Base-by-base conservation (phyloP, 2,113 vertebrate genomes). In the Brachyhypopomus occidentalis region DNA sequence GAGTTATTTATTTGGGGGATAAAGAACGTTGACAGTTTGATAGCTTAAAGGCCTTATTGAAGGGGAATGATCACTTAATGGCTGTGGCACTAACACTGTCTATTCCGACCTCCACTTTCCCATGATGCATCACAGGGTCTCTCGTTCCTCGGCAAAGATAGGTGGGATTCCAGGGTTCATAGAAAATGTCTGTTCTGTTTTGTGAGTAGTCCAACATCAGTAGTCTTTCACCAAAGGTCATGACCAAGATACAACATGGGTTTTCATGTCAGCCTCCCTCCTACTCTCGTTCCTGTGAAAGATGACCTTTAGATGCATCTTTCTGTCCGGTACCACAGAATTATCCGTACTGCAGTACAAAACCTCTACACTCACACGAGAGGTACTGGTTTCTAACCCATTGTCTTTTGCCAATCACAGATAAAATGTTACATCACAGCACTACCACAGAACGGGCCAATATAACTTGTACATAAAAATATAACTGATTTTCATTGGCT, bases 191-290 rank as follows among this genome's bases (percentile, higher is more conserved):
- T 45, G 59, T 64, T 75, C 45, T 77, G 63, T 77, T 76, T 77
- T 52, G 62, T 48, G 36, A 23, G 73, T 36, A 41, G 30, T 9
- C n/a, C 45, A 67, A 36, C 63, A 58, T 67, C 5, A 0, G 27
- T 14, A 58, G n/a, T 25, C 30, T 69, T 36, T 69, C 34, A 60
- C 73, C 59, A 62, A 75, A 41, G 22, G 60, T 75, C 60, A 58
- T 36, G 60, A 75, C 73, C 1, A 36, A 38, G 73, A 75, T 41
- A 58, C 58, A 77, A 62, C 60, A 17, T 67, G 7, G 30, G 27
- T 67, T 67, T 67, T 22, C n/a, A 64, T 78, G 27, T 78, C 52
- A 58, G 63, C 22, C 11, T 34, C n/a, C 56, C 58, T n/a, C 56
- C 64, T 52, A 7, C 52, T 56, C 63, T 69, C 30, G 14, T 69